Conservation (phyloP, 2,888 invertebrate species). For the Eupithecia tripunctaria region DNA sequence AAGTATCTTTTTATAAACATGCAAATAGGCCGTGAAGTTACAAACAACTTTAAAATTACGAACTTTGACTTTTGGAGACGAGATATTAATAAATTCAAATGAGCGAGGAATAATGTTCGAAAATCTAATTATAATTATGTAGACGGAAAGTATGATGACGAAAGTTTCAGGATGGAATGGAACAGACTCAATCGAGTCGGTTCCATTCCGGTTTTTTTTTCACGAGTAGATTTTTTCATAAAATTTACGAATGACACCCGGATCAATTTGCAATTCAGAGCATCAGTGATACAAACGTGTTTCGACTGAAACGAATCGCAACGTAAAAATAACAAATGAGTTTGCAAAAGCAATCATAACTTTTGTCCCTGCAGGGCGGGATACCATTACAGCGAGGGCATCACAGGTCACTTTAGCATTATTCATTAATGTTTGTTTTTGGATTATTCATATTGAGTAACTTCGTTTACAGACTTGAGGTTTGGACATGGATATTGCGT, state of each 20-base stretch:
- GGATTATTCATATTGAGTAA: conserved; percentile 43
- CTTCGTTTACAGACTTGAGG: conserved; percentile 27
- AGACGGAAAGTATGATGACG: not conserved
- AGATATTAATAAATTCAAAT: not conserved
- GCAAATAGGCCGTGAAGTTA: not conserved
- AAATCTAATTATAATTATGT: not conserved
- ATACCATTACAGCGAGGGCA: conserved; percentile 38
- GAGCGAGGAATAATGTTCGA: not conserved
- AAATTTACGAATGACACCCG: conserved; percentile 40
- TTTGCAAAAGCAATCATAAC: conserved; percentile 50
- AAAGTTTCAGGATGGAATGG: too few species aligned
- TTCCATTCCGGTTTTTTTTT: not conserved
- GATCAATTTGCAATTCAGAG: conserved; percentile 43
- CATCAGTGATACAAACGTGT: conserved; percentile 45
- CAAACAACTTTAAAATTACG: not conserved
- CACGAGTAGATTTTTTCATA: conserved; percentile 27
- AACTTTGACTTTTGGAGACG: not conserved
- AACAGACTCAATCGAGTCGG: not conserved
- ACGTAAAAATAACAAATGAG: conserved; percentile 51
- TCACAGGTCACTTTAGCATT: conserved; percentile 44
- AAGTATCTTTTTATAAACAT: not conserved
- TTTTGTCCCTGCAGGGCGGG: conserved; percentile 46
- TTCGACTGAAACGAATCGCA: conserved; percentile 45
- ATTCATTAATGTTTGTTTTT: conserved; percentile 45
- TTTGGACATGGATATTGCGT: conserved; percentile 17